Base-by-base conservation (phyloP, 2,797 vertebrate genomes). In the Clarias fuscus region DNA sequence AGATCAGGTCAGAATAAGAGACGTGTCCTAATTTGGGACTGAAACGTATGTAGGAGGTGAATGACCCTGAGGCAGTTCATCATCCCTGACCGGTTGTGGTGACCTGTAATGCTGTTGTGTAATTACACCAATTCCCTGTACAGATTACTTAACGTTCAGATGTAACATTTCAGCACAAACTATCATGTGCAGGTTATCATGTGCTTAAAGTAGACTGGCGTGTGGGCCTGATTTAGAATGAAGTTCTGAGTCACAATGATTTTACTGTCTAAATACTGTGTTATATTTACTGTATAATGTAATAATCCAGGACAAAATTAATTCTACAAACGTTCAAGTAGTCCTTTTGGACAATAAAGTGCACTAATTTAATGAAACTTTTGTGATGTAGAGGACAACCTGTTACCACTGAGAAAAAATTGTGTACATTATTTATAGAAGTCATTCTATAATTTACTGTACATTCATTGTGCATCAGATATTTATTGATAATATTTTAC, bases 131-230 rank as follows among this genome's bases (percentile, higher is more conserved):
- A 73, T 15, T 64, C 84, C 56, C 40, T 15, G 71, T 76, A 76
- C 62, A 82, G 43, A 83, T 87, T 88, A 85, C 70, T 15, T 59
- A 85, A 88, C 37, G 5, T 30, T 77, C 43, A 6, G n/a, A 13
- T 40, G 70, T 65, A 24, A 84, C 59, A 43, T 68, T 75, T 22
- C 5, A 79, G 11, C n/a, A 62, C 14, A 72, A 61, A 2, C 14
- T n/a, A 75, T 48, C 8, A 48, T 48, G 43, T 48, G 43, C 24
- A 59, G 40, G 24, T 64, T 43, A 58, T 30, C 0, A 58, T 53
- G 76, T 71, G 30, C 64, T 43, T 61, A 15, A 37, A 85, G n/a
- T 22, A n/a, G 20, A 48, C 59, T 24, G 13, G 5, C 5, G 40
- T 75, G 13, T 27, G 43, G 37, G 17, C 22, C 13, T 65, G 13